A percentile compares a stretch with the other conserved stretches of the same genome.
Evolutionary conservation across 2,888 invertebrate species (phyloP).

Genomic region (Heterodera filipjevi): DNA sequence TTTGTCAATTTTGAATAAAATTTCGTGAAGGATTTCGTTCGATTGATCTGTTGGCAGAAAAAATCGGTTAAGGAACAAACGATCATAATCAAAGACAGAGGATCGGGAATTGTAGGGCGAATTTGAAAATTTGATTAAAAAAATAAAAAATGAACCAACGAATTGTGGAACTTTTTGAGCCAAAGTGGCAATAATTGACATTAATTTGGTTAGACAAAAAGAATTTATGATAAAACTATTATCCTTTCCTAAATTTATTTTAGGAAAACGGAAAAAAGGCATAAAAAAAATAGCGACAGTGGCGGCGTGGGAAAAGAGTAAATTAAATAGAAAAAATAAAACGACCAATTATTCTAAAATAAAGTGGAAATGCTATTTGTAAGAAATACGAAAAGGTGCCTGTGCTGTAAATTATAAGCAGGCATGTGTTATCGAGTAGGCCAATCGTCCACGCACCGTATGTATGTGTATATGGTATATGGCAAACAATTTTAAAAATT

Average conservation of each 20-base stretch:
- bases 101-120: conserved; percentile 49
- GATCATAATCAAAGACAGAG: conserved; percentile 62
- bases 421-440: too few relatives aligned
- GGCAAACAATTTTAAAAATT: too few relatives aligned
- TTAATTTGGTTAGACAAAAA: conserved; percentile 49
- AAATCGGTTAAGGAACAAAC: conserved; percentile 44
- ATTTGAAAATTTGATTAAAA: background rate
- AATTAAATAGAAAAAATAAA: background rate
- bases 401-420: too few relatives aligned
- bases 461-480: too few relatives aligned
- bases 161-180: conserved; percentile 61
- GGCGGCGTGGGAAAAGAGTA: conserved; percentile 39
- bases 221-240: too few relatives aligned
- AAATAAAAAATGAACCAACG: conserved; percentile 26
- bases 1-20: too few relatives aligned
- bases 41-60: conserved; percentile 34
- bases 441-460: too few relatives aligned
- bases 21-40: conserved; percentile 40
- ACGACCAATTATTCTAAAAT: too few relatives aligned
- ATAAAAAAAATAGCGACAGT: conserved; percentile 41
- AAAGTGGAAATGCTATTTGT: too few relatives aligned
- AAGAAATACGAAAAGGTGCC: too few relatives aligned
- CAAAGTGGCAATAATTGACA: conserved; percentile 60
- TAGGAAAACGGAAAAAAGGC: conserved; percentile 48
- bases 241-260: background rate